phyloP scores from a whole-genome alignment of 2,888 invertebrate species.

The Liopterus haemorrhoidalis region DNA sequence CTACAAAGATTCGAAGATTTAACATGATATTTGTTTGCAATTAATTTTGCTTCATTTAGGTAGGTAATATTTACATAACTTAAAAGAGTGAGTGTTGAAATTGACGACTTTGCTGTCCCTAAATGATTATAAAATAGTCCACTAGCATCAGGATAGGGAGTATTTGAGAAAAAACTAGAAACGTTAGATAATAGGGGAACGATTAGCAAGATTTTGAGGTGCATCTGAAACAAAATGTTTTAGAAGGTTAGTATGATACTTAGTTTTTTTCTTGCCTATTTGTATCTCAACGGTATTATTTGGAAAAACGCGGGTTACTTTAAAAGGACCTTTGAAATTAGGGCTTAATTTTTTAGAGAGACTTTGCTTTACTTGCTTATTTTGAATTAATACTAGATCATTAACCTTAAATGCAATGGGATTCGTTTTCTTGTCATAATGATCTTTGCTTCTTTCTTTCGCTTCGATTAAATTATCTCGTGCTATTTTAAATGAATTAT shows the following conservation, averaged over 20 bases:
- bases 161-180: too few species aligned
- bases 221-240: slow-evolving; percentile 27
- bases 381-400: slow-evolving; percentile 28
- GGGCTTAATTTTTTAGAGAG: slow-evolving; percentile 15
- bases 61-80: too few species aligned
- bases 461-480: slow-evolving; percentile 7
- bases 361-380: slow-evolving; percentile 13
- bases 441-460: slow-evolving; percentile 11
- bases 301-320: slow-evolving; percentile 8
- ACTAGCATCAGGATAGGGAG: too few species aligned
- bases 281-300: slow-evolving; percentile 16
- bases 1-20: too few species aligned
- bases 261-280: slow-evolving; percentile 18
- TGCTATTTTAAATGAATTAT: slow-evolving; percentile 10
- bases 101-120: too few species aligned
- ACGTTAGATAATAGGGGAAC: too few species aligned
- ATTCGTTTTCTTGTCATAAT: slow-evolving; percentile 28
- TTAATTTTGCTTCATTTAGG: too few species aligned
- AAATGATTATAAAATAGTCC: too few species aligned
- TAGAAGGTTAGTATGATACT: slow-evolving; percentile 19
- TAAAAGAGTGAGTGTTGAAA: too few species aligned
- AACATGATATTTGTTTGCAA: too few species aligned
- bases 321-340: slow-evolving; percentile 21
- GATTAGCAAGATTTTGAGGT: too few species aligned
- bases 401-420: slow-evolving; percentile 24